A percentile compares a stretch with the other conserved stretches of the same genome.
These are phyloP conservation scores for Babylonia areolata DNA, from an alignment of 1,140 invertebrate genomes.

Conservation along the genomic window DNA sequence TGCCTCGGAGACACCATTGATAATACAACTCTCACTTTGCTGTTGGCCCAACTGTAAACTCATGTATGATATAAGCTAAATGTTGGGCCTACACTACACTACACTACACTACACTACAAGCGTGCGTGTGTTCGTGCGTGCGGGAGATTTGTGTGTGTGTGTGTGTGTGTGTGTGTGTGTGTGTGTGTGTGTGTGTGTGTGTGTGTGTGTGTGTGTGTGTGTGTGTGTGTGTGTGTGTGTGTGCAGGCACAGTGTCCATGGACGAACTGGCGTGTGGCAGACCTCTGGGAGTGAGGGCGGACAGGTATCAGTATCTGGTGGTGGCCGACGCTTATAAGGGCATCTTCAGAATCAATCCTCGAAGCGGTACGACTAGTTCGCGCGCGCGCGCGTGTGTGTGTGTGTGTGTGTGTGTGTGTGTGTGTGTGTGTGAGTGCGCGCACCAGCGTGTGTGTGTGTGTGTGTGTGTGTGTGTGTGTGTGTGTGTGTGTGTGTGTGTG, in stretches of 20 bases:
- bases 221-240: neutral
- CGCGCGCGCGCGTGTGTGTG: neutral
- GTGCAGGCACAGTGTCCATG: neutral
- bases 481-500: too few relatives aligned
- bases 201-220: neutral
- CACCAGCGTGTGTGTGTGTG: too few relatives aligned
- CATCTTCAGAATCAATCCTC: slow-evolving; percentile 15
- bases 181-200: neutral
- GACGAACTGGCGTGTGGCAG: neutral
- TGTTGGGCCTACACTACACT: too few relatives aligned
- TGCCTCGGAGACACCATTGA: too few relatives aligned
- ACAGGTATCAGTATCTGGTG: neutral
- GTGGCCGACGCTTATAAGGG: slow-evolving; percentile 15
- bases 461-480: too few relatives aligned
- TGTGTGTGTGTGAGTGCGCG: too few relatives aligned
- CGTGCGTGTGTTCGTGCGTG: neutral
- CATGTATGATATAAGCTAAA: too few relatives aligned
- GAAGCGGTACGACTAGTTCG: neutral
- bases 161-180: neutral
- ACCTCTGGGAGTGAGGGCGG: neutral
- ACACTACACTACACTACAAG: too few relatives aligned
- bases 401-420: neutral
- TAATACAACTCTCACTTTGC: too few relatives aligned
- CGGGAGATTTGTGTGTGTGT: neutral
- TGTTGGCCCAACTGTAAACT: too few relatives aligned